Base-by-base conservation (phyloP, 2,113 vertebrate species). In the Thryonomys swinderianus region DNA sequence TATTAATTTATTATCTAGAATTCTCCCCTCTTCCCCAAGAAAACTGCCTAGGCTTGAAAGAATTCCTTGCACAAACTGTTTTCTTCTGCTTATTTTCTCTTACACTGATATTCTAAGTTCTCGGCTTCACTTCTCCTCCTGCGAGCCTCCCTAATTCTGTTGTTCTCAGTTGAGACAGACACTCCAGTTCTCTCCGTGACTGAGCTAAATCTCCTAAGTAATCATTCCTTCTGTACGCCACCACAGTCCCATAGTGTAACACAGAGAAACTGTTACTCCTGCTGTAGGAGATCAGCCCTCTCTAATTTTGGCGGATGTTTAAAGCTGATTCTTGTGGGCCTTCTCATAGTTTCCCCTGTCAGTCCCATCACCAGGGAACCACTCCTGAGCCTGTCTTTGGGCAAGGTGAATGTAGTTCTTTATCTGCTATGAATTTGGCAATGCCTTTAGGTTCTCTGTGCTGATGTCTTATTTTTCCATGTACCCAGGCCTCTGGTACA, bases 1-100 rank as follows among this genome's bases (percentile, higher is more conserved):
- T 59, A 89, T 55, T 66, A 95, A 86, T 34, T 95, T 95, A 79
- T 51, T 91, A 37, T 80, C 71, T 80, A 45, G 51, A 85, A 80
- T 37, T n/a, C n/a, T 69, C 37, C 9, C 18, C 34, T 34, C 37
- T 37, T 37, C 67, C n/a, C n/a, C n/a, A 37, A 40, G 67, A 69
- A 69, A 21, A 67, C 32, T 67, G 34, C 64, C 34, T n/a, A n/a
- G 20, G n/a, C 67, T 40, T n/a, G 2, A 37, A 18, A 11, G n/a
- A 40, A 18, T 37, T 37, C n/a, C 20, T 69, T 69, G 67, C n/a
- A 37, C 67, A 37, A 37, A 69, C n/a, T 69, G 67, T 69, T 37
- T 69, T 37, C n/a, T 67, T 67, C 17, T 67, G 34, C 30, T 32
- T 64, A 17, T 67, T 67, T 66, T 6, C 18, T 20, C 34, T 30